Base-by-base conservation (phyloP, 2,888 invertebrate genomes). In the Leptopilina syphax region DNA sequence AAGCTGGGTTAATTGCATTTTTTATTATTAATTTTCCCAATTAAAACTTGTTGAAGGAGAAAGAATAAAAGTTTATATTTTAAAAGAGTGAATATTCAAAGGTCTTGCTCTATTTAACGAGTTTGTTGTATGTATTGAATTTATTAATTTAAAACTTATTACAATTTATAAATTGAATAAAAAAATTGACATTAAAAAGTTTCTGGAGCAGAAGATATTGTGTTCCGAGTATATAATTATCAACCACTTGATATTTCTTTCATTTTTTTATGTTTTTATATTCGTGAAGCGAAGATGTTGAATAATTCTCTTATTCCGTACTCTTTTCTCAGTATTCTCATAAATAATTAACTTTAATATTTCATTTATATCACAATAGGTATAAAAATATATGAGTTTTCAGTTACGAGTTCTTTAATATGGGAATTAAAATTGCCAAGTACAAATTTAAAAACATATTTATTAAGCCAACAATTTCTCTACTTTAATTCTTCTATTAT, bases 231-330 rank as follows among this genome's bases (percentile, higher is more conserved):
- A 68, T 50, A 50, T 27, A 68, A 50, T 50, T 24, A 24, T 6
- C 47, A 68, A 24, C 24, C 67, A 47, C 47, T 68, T 68, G 67
- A 67, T n/a, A 67, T 67, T 44, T 6, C 44, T 47, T 68, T 60
- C n/a, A 7, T 60, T n/a, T n/a, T 60, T 1, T 60, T 60, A 60
- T 60, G n/a, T 60, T 60, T 60, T 60, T 60, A 18, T n/a, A 18
- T 18, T 60, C 60, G 13, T 18, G 60, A 60, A 60, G 8, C 60
- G 60, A n/a, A 60, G 60, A 44, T 44, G n/a, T 60, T 60, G 60
- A 60, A 60, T 60, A 60, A 60, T 60, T 60, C 60, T 60, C 13
- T 60, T 60, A 60, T 60, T 60, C 13, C 7, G 0, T 60, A 6
- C 8, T n/a, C 60, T 60, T 60, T 60, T n/a, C 18, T 60, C 18